phyloP scores from a whole-genome alignment of 30 jellyfish, hydroid and myxozoan species.

The Turritopsis rubra region DNA sequence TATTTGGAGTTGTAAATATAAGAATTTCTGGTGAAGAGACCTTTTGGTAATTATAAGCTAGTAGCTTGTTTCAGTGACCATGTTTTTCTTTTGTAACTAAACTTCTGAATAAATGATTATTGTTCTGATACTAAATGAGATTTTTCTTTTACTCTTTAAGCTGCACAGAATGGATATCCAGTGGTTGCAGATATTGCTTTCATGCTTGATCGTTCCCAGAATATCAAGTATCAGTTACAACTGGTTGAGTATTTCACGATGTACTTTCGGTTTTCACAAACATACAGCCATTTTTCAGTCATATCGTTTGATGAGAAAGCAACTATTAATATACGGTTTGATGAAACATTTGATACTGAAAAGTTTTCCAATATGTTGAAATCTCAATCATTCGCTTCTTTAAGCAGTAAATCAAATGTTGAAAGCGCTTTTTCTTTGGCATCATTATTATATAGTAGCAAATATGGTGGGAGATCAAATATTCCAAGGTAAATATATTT shows the following conservation, averaged over 20 bases:
- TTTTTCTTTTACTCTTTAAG: conserved; percentile 25
- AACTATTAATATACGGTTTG: neutral
- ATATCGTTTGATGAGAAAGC: neutral
- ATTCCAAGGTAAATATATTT: conserved; percentile 10
- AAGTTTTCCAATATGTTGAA: neutral
- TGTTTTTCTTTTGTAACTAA: too few species aligned
- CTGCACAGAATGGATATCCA: conserved; percentile 39
- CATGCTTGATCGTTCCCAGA: conserved; percentile 54
- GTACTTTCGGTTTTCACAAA: conserved; percentile 31
- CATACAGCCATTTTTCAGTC: conserved; percentile 40
- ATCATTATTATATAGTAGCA: neutral
- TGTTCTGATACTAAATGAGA: too few species aligned
- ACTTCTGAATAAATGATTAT: too few species aligned
- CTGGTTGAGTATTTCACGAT: conserved; percentile 34
- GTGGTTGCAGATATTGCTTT: conserved; percentile 71
- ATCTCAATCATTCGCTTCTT: neutral
- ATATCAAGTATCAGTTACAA: conserved; percentile 39
- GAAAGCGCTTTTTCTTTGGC: neutral
- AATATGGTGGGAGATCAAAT: conserved; percentile 2
- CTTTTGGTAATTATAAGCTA: too few species aligned
- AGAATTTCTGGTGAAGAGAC: too few species aligned
- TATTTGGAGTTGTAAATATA: too few species aligned
- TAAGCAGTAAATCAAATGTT: neutral
- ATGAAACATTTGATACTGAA: neutral
- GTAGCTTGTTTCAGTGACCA: too few species aligned